Conservation (phyloP, 2,888 invertebrate genomes). For the Bibio marci region DNA sequence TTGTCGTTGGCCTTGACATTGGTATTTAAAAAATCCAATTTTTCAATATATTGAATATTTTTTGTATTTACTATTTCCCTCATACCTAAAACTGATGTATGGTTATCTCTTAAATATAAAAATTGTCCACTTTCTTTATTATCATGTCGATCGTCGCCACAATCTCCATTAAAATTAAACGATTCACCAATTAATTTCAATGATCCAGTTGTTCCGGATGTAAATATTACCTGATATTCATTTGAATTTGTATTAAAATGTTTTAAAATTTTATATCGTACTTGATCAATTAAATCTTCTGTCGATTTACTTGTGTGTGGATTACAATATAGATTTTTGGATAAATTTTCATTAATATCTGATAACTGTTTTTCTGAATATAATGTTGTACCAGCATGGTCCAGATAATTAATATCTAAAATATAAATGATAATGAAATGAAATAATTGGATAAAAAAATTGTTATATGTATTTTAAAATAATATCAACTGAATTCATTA, state of each 20-base stretch:
- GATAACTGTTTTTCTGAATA: constrained; percentile 62
- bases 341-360: constrained; percentile 43
- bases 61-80: constrained; percentile 53
- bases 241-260: constrained; percentile 67
- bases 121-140: constrained; percentile 39
- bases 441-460: no score
- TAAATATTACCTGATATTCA: constrained; percentile 79
- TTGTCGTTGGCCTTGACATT: no score
- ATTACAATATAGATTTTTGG: constrained; percentile 66
- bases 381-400: constrained; percentile 75
- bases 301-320: constrained; percentile 77
- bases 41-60: constrained; percentile 37
- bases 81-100: constrained; percentile 90
- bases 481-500: no score
- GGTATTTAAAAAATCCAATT: constrained; percentile 34
- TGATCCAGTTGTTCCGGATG: constrained; percentile 81
- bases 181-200: constrained; percentile 69
- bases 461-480: no score
- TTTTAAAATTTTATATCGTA: constrained; percentile 61
- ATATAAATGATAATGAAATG: no score
- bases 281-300: constrained; percentile 70
- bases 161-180: constrained; percentile 40
- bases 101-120: constrained; percentile 75
- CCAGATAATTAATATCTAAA: constrained; percentile 59
- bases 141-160: not conserved